phyloP scores from a whole-genome alignment of 2,888 invertebrate species.

The Hirtodrosophila duncani region DNA sequence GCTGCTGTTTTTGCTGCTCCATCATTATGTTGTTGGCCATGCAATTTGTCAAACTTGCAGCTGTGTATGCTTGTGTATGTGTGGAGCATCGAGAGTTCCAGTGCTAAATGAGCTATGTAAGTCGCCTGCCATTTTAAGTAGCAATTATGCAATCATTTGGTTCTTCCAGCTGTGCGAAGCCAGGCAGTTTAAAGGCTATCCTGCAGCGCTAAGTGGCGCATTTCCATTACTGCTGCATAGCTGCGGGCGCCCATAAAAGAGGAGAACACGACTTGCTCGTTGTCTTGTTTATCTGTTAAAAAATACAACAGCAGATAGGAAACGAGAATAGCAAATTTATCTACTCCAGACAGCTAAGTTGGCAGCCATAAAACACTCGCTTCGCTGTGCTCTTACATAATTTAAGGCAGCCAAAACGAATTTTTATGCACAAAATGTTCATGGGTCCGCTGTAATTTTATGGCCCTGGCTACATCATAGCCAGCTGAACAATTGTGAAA shows the following conservation, averaged over 20 bases:
- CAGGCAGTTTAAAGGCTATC: too few species aligned
- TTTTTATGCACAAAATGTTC: conserved; percentile 22
- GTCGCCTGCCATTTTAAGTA: conserved; percentile 18
- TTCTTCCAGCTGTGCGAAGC: background rate
- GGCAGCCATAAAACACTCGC: conserved; percentile 16
- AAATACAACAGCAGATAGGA: too few species aligned
- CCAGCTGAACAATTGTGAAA: conserved; percentile 1
- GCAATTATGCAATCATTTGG: conserved; percentile 30
- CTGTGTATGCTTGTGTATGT: too few species aligned
- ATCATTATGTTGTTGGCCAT: conserved; percentile 4
- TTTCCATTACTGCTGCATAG: conserved; percentile 4
- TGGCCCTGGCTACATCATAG: too few species aligned
- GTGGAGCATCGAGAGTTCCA: conserved; percentile 11
- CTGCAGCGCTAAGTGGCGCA: conserved; percentile 1
- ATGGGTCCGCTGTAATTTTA: conserved; percentile 19
- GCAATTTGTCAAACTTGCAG: conserved; percentile 38
- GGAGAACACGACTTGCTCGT: too few species aligned
- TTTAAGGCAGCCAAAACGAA: conserved; percentile 1
- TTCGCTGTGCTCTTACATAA: too few species aligned
- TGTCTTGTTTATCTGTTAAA: too few species aligned
- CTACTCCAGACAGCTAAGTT: conserved; percentile 6
- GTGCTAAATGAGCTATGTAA: conserved; percentile 35
- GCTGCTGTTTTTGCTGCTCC: too few species aligned
- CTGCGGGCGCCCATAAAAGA: conserved; percentile 16
- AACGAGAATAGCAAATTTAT: too few species aligned